Percentiles rank a stretch among this genome's conserved stretches.
These are phyloP conservation scores for Campopleginae sp. DNA, from an alignment of 2,888 invertebrate species.

Conservation along the genomic window DNA sequence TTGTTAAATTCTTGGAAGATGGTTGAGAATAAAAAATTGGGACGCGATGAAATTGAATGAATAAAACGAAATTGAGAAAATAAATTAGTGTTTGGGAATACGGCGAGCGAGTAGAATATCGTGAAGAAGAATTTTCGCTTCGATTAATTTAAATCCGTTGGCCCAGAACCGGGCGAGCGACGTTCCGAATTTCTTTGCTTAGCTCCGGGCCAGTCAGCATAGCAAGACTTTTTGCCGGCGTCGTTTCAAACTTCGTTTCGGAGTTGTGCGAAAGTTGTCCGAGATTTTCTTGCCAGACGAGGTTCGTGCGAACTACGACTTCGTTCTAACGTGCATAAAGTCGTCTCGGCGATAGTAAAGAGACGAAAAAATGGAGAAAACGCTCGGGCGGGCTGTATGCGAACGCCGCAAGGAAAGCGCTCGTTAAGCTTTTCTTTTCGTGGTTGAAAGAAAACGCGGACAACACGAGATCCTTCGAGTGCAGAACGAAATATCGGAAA, in stretches of 20 bases:
- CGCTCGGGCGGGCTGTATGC: conserved; percentile 24
- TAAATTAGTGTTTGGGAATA: conserved; percentile 19
- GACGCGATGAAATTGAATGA: background rate
- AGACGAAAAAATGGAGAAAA: conserved; percentile 16
- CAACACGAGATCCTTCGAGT: conserved; percentile 33
- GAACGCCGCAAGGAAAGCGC: conserved; percentile 51
- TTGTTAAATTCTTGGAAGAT: background rate
- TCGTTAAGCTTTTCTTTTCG: conserved; percentile 59
- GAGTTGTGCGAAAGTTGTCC: conserved; percentile 43
- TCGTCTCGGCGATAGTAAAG: conserved; percentile 37
- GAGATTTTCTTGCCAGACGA: conserved; percentile 55
- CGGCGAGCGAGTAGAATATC: background rate
- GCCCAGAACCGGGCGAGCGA: background rate
- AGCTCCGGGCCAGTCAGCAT: background rate
- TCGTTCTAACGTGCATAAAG: conserved; percentile 51
- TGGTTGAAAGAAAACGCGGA: conserved; percentile 20
- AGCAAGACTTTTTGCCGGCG: conserved; percentile 17
- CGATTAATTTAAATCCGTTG: conserved; percentile 54
- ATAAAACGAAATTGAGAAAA: conserved; percentile 40
- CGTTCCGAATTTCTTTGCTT: conserved; percentile 33
- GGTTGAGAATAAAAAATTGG: background rate
- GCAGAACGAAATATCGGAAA: conserved; percentile 23
- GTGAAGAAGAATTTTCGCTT: conserved; percentile 28
- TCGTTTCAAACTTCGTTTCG: conserved; percentile 54
- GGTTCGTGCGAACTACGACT: conserved; percentile 16